Conservation (phyloP, 2,113 vertebrate species). For the Amphilophus citrinellus region DNA sequence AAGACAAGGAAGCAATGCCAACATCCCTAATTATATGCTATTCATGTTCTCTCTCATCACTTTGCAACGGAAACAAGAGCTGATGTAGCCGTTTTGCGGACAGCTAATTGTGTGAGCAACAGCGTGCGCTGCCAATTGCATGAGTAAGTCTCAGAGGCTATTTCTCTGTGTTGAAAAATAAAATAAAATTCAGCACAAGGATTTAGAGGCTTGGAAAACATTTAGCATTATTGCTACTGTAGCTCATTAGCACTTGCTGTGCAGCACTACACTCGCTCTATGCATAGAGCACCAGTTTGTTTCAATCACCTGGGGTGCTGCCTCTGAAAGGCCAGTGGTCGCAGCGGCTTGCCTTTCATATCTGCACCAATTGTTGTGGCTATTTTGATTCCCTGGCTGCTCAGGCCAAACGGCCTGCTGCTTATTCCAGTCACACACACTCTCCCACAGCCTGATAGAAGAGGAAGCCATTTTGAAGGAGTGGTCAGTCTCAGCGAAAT, state of each 20-base stretch:
- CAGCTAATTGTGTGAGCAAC: conserved; percentile 78
- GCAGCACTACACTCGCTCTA: conserved; percentile 59
- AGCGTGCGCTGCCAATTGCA: conserved; percentile 64
- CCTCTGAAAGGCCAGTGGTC: conserved; percentile 75
- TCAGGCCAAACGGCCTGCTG: conserved; percentile 56
- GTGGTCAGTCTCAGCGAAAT: conserved; percentile 43
- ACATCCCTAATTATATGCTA: conserved; percentile 75
- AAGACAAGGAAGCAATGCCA: conserved; percentile 70
- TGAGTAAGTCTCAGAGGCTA: conserved; percentile 69
- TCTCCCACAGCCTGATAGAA: conserved; percentile 39
- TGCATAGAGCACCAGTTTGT: conserved; percentile 54
- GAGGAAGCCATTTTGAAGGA: conserved; percentile 66
- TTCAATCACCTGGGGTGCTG: conserved; percentile 56
- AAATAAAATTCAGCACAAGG: conserved; percentile 50
- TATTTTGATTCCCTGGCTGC: conserved; percentile 79
- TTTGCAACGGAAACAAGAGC: conserved; percentile 76
- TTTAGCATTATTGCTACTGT: conserved; percentile 58
- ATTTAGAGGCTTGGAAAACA: conserved; percentile 37
- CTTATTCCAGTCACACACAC: conserved; percentile 66
- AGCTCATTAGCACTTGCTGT: conserved; percentile 32
- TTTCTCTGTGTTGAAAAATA: conserved; percentile 37
- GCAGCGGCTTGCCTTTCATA: conserved; percentile 73
- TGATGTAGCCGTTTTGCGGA: conserved; percentile 75
- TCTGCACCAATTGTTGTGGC: conserved; percentile 77
- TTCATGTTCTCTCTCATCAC: conserved; percentile 73